A percentile compares a stretch with the other conserved stretches of the same genome.
Evolutionary conservation across 1,140 invertebrate genomes (phyloP).

Genomic region (Heliothis virescens): DNA sequence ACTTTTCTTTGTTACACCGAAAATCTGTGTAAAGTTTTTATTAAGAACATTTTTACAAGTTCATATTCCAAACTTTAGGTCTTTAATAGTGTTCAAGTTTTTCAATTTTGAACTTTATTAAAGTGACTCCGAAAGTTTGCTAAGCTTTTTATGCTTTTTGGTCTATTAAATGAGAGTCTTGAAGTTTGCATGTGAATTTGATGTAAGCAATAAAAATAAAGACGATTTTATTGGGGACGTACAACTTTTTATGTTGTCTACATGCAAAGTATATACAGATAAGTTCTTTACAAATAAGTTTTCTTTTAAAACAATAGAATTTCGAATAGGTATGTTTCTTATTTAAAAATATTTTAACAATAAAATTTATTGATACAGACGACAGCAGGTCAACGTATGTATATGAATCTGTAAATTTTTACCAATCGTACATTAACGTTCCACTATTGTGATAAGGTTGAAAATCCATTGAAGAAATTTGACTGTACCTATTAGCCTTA

Average conservation of each 20-base stretch:
- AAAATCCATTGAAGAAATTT: too few relatives aligned
- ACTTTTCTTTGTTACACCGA: too few relatives aligned
- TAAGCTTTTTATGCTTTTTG: background rate
- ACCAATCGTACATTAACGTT: too few relatives aligned
- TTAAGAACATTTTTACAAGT: background rate
- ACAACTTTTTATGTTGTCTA: background rate
- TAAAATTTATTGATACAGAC: too few relatives aligned
- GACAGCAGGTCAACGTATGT: too few relatives aligned
- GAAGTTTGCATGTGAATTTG: conserved; percentile 9
- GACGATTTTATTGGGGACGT: background rate
- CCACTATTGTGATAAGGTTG: too few relatives aligned
- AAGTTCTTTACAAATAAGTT: background rate
- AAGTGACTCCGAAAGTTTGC: background rate
- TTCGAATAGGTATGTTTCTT: too few relatives aligned
- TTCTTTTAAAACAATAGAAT: too few relatives aligned
- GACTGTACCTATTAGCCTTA: too few relatives aligned
- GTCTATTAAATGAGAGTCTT: background rate
- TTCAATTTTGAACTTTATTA: background rate
- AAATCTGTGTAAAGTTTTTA: too few relatives aligned
- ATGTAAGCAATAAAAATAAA: background rate
- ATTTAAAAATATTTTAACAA: too few relatives aligned
- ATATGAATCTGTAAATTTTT: too few relatives aligned
- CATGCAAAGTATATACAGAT: background rate
- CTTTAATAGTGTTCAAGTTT: background rate
- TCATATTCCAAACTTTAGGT: background rate